A percentile compares a stretch with the other conserved stretches of the same genome.
Evolutionary conservation across 1,140 invertebrate species (phyloP).

Genomic region (Aphelinus certus): DNA sequence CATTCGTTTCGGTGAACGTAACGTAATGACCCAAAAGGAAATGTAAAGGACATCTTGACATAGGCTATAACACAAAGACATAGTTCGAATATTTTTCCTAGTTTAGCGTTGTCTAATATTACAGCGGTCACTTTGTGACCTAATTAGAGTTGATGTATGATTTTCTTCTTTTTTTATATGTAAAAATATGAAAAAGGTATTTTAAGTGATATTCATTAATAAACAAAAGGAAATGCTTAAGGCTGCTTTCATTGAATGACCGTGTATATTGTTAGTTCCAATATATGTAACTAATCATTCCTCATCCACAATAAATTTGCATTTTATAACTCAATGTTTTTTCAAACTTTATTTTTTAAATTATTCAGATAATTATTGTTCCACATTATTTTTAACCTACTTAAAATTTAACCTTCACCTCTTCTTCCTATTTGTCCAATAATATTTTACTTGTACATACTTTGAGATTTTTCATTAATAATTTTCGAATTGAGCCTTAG

Average conservation of each 20-base stretch:
- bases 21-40: slow-evolving; percentile 26
- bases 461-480: too few relatives aligned
- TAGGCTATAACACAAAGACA: slow-evolving; percentile 28
- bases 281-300: slow-evolving; percentile 35
- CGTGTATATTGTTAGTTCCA: slow-evolving; percentile 35
- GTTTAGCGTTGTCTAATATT: slow-evolving; percentile 37
- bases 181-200: slow-evolving; percentile 53
- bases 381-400: slow-evolving; percentile 7
- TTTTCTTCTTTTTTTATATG: slow-evolving; percentile 48
- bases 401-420: background rate
- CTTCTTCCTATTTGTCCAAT: too few relatives aligned
- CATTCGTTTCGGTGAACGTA: slow-evolving; percentile 39
- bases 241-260: slow-evolving; percentile 44
- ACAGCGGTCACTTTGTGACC: slow-evolving; percentile 28
- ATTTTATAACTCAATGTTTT: slow-evolving; percentile 1
- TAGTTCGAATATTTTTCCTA: slow-evolving; percentile 42
- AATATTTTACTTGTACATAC: too few relatives aligned
- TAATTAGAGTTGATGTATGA: slow-evolving; percentile 46
- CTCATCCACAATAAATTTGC: slow-evolving; percentile 29
- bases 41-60: slow-evolving; percentile 25
- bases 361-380: background rate
- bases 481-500: too few relatives aligned
- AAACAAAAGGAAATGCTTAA: slow-evolving; percentile 50
- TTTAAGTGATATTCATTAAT: slow-evolving; percentile 55
- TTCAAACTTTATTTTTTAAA: background rate